Base-by-base conservation (phyloP, 2,888 invertebrate genomes). In the Pammene aurita region DNA sequence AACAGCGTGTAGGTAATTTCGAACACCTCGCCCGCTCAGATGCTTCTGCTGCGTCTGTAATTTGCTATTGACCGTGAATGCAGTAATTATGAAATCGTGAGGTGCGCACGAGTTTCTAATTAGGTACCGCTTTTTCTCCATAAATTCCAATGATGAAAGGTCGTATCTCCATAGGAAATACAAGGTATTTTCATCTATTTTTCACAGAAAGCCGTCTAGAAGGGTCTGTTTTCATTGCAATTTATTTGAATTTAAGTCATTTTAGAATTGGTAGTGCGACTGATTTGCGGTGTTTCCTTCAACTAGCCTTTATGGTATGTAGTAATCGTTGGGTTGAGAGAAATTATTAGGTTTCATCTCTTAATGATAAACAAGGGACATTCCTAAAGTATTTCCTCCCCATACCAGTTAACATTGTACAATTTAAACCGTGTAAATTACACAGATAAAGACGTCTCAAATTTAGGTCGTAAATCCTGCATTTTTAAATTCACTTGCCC, bases 41-140 rank as follows among this genome's bases (percentile, higher is more conserved):
- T 26, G 6, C 4, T 10, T 18, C 26, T 13, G 52, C 26, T 35
- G 35, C 35, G 13, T 11, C 7, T 50, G n/a, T 10, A 56, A n/a
- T 34, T 14, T 56, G 34, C 55, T 14, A 50, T 62, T 62, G 62
- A 52, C 62, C 62, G 41, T 62, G 62, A 62, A 41, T 41, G 41
- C 18, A n/a, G 26, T 52, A 62, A 62, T 62, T 62, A 62, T 38
- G 18, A 52, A 18, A 62, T 41, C 50, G 62, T 62, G 50, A 18
- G 48, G 18, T 18, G 41, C 62, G 35, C 48, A 7, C 38, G 50
- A 41, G 50, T 62, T 50, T 62, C 50, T 35, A 26, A 26, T 46
- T 62, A 62, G 52, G 52, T 62, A 62, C 18, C 18, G 61, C 50
- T 38, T 50, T 62, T 62, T 52, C 61, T 52, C 41, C n/a, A 41